phyloP scores from a whole-genome alignment of 2,797 vertebrate genomes.

The Percopsis omiscomaycus region DNA sequence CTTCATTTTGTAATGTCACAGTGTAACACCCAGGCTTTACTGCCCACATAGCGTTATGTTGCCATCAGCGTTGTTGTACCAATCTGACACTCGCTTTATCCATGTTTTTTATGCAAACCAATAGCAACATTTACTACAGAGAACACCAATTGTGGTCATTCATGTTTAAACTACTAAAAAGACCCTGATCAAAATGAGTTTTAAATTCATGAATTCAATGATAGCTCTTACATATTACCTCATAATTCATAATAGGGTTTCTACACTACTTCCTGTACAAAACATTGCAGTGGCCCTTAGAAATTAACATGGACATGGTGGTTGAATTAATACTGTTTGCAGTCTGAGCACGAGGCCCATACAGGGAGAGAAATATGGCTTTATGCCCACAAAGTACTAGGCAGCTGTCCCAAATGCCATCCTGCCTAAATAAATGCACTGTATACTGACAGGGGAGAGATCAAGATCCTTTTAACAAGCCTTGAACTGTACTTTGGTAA shows the following conservation, averaged over 20 bases:
- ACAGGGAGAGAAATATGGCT: slow-evolving; percentile 16
- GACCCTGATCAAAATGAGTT: no score
- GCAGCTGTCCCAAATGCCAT: slow-evolving; percentile 40
- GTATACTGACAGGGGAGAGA: slow-evolving; percentile 14
- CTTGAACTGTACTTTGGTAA: slow-evolving; percentile 2
- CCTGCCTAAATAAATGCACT: slow-evolving; percentile 20
- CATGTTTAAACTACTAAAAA: no score
- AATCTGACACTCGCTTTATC: no score
- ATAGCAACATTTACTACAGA: no score
- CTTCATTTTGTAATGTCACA: not conserved
- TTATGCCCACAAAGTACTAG: slow-evolving; percentile 23
- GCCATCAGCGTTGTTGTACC: no score
- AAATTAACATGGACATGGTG: not conserved
- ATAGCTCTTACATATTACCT: not conserved
- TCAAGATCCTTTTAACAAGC: slow-evolving; percentile 3
- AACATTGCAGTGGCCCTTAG: not conserved
- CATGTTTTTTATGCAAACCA: no score
- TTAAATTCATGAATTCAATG: no score
- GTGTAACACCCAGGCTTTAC: not conserved
- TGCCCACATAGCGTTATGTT: no score
- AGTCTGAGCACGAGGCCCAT: slow-evolving; percentile 17
- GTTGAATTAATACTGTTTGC: slow-evolving; percentile 35
- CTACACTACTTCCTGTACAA: not conserved
- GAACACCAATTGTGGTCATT: no score
- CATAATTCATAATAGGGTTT: not conserved